A percentile compares a stretch with the other conserved stretches of the same genome.
Conservation (phyloP, 64 coral and sea anemone genomes). For the Actinia equina region DNA sequence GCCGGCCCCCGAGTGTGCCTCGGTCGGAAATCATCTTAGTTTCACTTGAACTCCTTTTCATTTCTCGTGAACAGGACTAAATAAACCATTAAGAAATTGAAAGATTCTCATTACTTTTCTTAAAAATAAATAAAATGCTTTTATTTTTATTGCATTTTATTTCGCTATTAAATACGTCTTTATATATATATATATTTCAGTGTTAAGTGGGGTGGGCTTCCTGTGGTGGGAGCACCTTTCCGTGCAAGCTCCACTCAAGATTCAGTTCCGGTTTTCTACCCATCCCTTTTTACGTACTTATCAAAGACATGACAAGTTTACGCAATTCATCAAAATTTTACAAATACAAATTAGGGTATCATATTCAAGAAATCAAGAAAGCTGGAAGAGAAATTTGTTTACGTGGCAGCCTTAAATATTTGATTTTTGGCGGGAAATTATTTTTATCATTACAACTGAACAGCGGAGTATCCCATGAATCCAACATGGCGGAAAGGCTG, state of each 20-base stretch:
- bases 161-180: too few relatives aligned
- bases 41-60: too few relatives aligned
- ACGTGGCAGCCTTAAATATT: background rate
- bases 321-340: background rate
- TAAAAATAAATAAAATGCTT: background rate
- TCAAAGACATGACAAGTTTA: background rate
- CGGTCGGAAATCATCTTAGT: background rate
- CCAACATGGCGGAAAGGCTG: background rate
- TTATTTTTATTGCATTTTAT: background rate
- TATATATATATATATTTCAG: background rate
- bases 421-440: conserved; percentile 19
- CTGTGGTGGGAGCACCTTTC: background rate
- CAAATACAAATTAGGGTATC: background rate
- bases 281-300: background rate
- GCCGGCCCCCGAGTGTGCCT: background rate
- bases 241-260: background rate
- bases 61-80: too few relatives aligned
- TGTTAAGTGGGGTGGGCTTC: background rate
- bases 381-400: background rate
- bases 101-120: background rate
- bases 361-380: background rate
- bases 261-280: background rate
- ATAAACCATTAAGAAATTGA: too few relatives aligned
- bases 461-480: conserved; percentile 7
- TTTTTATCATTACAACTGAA: background rate